Evolutionary conservation across 2,888 invertebrate species (phyloP).

Genomic region (Hanleya hanleyi): DNA sequence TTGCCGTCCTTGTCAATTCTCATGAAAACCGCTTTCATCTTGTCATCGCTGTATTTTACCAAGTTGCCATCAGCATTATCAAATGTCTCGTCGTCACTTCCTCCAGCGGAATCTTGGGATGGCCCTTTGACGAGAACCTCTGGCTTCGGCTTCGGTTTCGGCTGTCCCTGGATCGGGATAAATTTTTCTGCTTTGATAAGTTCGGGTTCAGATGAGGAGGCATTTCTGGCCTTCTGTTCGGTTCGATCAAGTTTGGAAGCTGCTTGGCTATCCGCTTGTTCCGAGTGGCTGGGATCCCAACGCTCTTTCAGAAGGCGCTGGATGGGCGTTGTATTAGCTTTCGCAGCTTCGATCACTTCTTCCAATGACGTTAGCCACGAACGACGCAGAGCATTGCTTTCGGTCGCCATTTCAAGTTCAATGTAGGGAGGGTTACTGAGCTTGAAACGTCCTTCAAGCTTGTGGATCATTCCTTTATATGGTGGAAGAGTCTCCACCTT

Average conservation of each 20-base stretch:
- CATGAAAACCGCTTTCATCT: slow-evolving; percentile 35
- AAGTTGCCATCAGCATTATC: no score
- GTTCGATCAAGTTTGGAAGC: neutral
- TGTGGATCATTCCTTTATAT: slow-evolving; percentile 13
- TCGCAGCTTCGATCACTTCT: neutral
- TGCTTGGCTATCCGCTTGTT: neutral
- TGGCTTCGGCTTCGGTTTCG: neutral
- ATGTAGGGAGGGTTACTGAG: slow-evolving; percentile 29
- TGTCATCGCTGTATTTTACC: slow-evolving; percentile 10
- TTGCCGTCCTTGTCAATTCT: slow-evolving; percentile 38
- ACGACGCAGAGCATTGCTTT: neutral
- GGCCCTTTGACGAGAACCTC: neutral
- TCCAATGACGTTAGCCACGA: neutral
- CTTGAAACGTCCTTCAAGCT: slow-evolving; percentile 27
- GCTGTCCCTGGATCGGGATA: neutral
- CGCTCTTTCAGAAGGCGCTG: neutral
- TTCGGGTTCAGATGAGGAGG: neutral
- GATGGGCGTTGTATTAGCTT: neutral
- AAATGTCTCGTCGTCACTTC: neutral
- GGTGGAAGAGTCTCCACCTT: neutral
- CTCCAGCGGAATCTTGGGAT: neutral
- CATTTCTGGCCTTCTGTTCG: slow-evolving; percentile 11
- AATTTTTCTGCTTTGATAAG: no score
- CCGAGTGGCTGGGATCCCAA: no score
- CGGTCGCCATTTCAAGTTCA: slow-evolving; percentile 30